Base-by-base conservation (phyloP, 2,888 invertebrate genomes). In the Trisateles emortualis region DNA sequence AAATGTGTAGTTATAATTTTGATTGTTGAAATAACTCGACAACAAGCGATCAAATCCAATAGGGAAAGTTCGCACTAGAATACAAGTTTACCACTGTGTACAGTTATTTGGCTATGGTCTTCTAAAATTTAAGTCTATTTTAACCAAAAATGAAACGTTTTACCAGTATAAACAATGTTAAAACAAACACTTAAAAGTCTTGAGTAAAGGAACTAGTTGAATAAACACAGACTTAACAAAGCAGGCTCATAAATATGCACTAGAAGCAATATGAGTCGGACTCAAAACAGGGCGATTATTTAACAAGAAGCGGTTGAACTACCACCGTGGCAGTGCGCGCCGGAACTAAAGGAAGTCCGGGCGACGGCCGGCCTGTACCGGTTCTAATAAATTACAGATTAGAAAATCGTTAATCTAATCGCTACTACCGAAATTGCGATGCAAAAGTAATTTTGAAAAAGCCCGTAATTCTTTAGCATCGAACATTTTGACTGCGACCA, bases 381-480 rank as follows among this genome's bases (percentile, higher is more conserved):
- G 74, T 78, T 65, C 68, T 85, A 81, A 86, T 87, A 89, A 88
- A 90, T 89, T 86, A 83, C 81, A 87, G 85, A 89, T 89, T 88
- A 90, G 84, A 87, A 87, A 81, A 87, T 87, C 87, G 87, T 90
- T 89, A 86, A 84, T 86, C 79, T 85, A 85, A 86, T 85, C 80
- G 81, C 69, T 70, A 51, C 26, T 58, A 52, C 65, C 69, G 62
- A 71, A 78, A 48, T 44, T 40, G 47, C 51, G 39, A 53, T 71
- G 69, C 59, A 54, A 70, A 76, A 74, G 76, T 74, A 77, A 79
- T 79, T 78, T 78, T 65, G 46, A 48, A 59, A 39, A 26, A 24
- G 42, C 14, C 38, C 35, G 24, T 52, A 29, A 59, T 62, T 47
- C 17, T 56, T 47, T 50, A 24, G 13, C 26, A 39, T 50, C 5